A percentile compares a stretch with the other conserved stretches of the same genome.
phyloP scores from a whole-genome alignment of 2,888 invertebrate species.

The Thymelicus lineola region DNA sequence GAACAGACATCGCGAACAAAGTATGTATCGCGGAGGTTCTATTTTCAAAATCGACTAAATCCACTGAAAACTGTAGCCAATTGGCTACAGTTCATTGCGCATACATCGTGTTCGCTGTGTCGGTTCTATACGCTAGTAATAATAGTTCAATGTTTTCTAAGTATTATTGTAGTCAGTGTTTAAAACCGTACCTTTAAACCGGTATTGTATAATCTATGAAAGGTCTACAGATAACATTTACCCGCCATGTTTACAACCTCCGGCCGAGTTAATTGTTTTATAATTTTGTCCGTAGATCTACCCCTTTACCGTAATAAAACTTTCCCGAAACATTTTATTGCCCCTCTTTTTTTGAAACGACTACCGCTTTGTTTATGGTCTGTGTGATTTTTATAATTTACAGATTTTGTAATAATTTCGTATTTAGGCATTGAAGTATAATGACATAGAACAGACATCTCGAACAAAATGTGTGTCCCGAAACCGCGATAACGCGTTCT shows the following conservation, averaged over 20 bases:
- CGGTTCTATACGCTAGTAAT: too few species aligned
- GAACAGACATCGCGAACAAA: too few species aligned
- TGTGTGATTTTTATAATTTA: constrained; percentile 3
- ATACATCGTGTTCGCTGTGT: too few species aligned
- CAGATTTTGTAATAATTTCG: background rate
- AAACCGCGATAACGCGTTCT: too few species aligned
- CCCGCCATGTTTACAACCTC: constrained; percentile 57
- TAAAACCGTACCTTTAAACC: constrained; percentile 22
- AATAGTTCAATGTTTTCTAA: too few species aligned
- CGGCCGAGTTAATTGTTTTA: constrained; percentile 67
- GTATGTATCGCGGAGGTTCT: too few species aligned
- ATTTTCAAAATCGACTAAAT: too few species aligned
- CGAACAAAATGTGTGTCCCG: too few species aligned
- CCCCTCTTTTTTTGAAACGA: constrained; percentile 53
- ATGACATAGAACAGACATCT: too few species aligned
- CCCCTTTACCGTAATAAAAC: constrained; percentile 77
- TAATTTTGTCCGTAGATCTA: constrained; percentile 58
- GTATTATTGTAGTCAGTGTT: background rate
- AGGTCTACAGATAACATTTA: constrained; percentile 53
- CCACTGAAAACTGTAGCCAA: too few species aligned
- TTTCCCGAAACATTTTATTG: constrained; percentile 73
- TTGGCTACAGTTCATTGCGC: too few species aligned
- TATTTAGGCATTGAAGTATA: too few species aligned
- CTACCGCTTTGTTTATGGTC: constrained; percentile 49
- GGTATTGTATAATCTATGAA: constrained; percentile 47